phyloP scores from a whole-genome alignment of 2,113 vertebrate genomes.

The Prochilodus magdalenae region DNA sequence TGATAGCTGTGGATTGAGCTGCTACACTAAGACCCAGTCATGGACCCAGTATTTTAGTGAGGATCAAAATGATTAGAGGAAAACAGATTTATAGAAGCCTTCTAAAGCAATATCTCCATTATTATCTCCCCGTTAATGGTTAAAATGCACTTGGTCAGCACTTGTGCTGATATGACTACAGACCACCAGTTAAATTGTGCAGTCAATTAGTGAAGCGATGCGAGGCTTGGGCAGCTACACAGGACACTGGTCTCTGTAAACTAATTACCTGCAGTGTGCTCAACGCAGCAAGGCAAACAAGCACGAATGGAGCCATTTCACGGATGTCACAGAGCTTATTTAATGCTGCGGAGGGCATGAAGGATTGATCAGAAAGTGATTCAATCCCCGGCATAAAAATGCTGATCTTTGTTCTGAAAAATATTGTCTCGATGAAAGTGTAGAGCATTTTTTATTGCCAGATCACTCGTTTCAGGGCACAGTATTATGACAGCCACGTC shows the following conservation, averaged over 20 bases:
- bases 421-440: slow-evolving; percentile 16
- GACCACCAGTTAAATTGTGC: slow-evolving; percentile 37
- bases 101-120: not conserved
- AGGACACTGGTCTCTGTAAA: slow-evolving; percentile 56
- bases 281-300: slow-evolving; percentile 47
- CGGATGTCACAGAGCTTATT: slow-evolving; percentile 45
- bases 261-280: slow-evolving; percentile 52
- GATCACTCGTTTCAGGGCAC: slow-evolving; percentile 21
- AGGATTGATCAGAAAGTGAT: slow-evolving; percentile 39
- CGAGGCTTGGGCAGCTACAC: slow-evolving; percentile 40
- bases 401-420: slow-evolving; percentile 35
- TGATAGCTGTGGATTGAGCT: not conserved
- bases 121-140: slow-evolving; percentile 35
- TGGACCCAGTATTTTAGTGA: not conserved
- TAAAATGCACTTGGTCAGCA: slow-evolving; percentile 33
- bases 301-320: slow-evolving; percentile 37
- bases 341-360: slow-evolving; percentile 25
- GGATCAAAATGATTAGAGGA: not conserved
- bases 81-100: not conserved
- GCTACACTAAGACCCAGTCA: not conserved
- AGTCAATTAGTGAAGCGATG: slow-evolving; percentile 52
- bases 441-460: slow-evolving; percentile 25
- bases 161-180: slow-evolving; percentile 43
- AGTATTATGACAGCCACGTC: slow-evolving; percentile 8
- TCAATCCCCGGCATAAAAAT: slow-evolving; percentile 31